These are phyloP conservation scores for Ceratosolen fusciceps DNA, from an alignment of 1,140 invertebrate species.

Conservation along the genomic window DNA sequence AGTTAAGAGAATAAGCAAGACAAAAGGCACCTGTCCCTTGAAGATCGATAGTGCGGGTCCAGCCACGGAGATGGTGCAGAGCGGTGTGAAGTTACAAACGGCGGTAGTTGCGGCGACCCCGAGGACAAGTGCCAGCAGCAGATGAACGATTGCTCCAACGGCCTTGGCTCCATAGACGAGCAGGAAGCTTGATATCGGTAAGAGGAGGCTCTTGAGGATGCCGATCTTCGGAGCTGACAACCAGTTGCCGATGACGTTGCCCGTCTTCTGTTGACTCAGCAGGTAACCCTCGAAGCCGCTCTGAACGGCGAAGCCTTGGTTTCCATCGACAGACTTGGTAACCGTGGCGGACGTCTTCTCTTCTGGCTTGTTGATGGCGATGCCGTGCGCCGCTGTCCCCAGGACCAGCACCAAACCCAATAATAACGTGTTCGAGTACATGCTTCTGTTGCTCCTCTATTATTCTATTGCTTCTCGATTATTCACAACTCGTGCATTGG, in stretches of 20 bases:
- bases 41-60: conserved; percentile 66
- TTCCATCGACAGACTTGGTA: background rate
- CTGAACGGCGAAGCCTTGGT: conserved; percentile 24
- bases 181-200: background rate
- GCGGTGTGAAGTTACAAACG: conserved; percentile 77
- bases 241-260: background rate
- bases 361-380: background rate
- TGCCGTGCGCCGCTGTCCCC: background rate
- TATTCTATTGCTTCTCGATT: background rate
- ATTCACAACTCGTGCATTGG: background rate
- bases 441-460: background rate
- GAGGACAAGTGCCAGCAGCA: conserved; percentile 57
- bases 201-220: background rate
- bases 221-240: background rate
- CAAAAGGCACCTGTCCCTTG: background rate
- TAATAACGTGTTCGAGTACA: background rate
- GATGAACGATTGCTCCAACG: background rate
- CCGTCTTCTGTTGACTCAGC: background rate
- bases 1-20: background rate
- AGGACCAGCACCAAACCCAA: background rate
- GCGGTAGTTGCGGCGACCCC: conserved; percentile 71
- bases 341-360: background rate
- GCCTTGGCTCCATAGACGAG: background rate
- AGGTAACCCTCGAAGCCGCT: conserved; percentile 41
- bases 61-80: conserved; percentile 76